Base-by-base conservation (phyloP, 1,140 invertebrate genomes). In the Epicauta chinensis region DNA sequence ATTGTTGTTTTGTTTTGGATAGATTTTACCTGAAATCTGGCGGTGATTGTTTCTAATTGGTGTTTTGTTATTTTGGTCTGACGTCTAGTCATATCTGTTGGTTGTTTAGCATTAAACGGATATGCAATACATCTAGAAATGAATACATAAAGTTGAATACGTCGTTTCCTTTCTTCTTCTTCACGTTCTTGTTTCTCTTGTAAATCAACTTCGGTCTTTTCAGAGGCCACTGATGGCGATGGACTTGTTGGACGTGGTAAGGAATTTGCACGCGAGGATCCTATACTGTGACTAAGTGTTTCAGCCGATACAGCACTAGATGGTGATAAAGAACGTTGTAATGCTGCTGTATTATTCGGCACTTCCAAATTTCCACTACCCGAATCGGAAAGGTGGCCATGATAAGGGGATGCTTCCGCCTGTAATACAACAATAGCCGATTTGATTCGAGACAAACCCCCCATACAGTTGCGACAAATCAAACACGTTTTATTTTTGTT, bases 61-160 rank as follows among this genome's bases (percentile, higher is more conserved):
- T 95, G 89, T 71, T 95, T 93, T 17, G 89, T 95, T 43, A 99
- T 88, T 80, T 98, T 98, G 41, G 84, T 85, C 65, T 93, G 89
- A 46, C 93, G 75, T 65, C 87, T 79, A 11, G 89, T 93, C 93
- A 98, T 93, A 71, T 99, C 96, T 13, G 92, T 97, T 0, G 95
- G 93, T 72, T 99, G 96, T 75, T 99, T 99, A 3, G 94, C 93
- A 75, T 99, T 99, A 75, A 99, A 99, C 5, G 96, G 96, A 78
- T 99, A 99, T 2, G 97, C 93, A 66, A 98, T 86, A 74, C 96
- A 98, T 71, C 97, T 80, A 57, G 94, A 94, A 59, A 99, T 91
- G 73, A 99, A 99, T 47, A 99, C 96, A 73, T 99, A 99, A 15
- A 99, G 74, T 70, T 99, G 97, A 35, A 99, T 83, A 43, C 90